Conservation (phyloP, 2,888 invertebrate species). For the Toxonevra muliebris region DNA sequence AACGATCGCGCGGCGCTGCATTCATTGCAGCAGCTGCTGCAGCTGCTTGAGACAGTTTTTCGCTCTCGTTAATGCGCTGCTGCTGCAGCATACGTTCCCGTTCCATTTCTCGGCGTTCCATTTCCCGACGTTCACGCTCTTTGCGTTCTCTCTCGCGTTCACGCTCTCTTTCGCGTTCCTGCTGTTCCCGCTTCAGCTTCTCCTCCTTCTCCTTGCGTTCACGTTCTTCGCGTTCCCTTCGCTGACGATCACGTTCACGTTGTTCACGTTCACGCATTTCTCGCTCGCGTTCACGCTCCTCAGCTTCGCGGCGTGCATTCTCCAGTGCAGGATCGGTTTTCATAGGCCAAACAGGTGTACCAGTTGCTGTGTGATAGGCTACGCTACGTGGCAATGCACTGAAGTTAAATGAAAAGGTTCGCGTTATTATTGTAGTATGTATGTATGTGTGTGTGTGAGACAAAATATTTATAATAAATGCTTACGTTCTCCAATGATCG, state of each 20-base stretch:
- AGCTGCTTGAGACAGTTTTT: slow-evolving; percentile 64
- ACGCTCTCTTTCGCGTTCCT: slow-evolving; percentile 70
- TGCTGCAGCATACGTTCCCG: slow-evolving; percentile 72
- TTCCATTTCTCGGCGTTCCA: slow-evolving; percentile 71
- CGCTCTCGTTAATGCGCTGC: slow-evolving; percentile 67
- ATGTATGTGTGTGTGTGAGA: neutral
- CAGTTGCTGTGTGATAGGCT: slow-evolving; percentile 67
- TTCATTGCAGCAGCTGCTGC: slow-evolving; percentile 53
- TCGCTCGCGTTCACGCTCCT: slow-evolving; percentile 65
- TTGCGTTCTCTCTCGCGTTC: slow-evolving; percentile 69
- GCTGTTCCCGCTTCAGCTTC: slow-evolving; percentile 68
- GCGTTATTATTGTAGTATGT: neutral
- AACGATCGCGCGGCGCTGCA: slow-evolving; percentile 70
- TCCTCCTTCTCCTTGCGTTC: slow-evolving; percentile 66
- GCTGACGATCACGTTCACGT: slow-evolving; percentile 63
- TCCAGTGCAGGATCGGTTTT: slow-evolving; percentile 73
- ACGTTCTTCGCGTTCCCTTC: slow-evolving; percentile 64
- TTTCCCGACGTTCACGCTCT: slow-evolving; percentile 70
- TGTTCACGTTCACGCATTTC: slow-evolving; percentile 64
- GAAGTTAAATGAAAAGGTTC: neutral
- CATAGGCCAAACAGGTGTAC: slow-evolving; percentile 70
- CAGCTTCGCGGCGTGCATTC: slow-evolving; percentile 71
- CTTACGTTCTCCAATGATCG: slow-evolving; percentile 66
- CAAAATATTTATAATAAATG: neutral
- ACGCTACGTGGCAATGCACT: slow-evolving; percentile 65